Evolutionary conservation across 2,797 vertebrate genomes (phyloP).

Genomic region (Fratercula arctica): DNA sequence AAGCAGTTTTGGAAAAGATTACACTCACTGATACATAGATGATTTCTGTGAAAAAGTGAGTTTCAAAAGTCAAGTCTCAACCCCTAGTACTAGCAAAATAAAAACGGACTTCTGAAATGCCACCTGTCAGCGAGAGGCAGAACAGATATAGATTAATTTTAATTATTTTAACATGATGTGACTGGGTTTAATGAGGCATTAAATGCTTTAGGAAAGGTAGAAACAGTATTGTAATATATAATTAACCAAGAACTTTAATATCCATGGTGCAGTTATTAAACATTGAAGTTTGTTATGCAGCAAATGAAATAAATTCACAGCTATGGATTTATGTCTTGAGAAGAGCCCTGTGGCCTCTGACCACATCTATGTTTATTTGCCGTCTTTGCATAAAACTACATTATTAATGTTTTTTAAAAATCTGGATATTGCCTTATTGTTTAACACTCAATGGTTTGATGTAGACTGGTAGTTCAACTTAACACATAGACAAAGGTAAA

Average conservation of each 20-base stretch:
- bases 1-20: not conserved
- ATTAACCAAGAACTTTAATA: not conserved
- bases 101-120: not conserved
- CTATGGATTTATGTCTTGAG: not conserved
- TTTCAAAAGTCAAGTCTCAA: not conserved
- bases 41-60: not conserved
- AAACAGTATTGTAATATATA: not conserved
- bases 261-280: not conserved
- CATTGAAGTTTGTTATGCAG: not conserved
- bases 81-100: not conserved
- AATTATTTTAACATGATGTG: not conserved
- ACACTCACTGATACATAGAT: not conserved
- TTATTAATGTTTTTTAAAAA: not conserved
- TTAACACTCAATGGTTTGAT: not conserved
- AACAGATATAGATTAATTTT: not conserved
- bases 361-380: not conserved
- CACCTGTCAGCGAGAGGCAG: not conserved
- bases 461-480: not conserved
- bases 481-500: not conserved
- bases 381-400: not conserved
- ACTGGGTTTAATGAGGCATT: constrained; percentile 20
- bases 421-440: not conserved
- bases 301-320: not conserved
- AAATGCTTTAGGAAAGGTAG: not conserved
- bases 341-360: not conserved